Evolutionary conservation across 2,113 vertebrate species (phyloP), one percentile per base, ranked within the genome.

Genomic region (Heterotis niloticus): DNA sequence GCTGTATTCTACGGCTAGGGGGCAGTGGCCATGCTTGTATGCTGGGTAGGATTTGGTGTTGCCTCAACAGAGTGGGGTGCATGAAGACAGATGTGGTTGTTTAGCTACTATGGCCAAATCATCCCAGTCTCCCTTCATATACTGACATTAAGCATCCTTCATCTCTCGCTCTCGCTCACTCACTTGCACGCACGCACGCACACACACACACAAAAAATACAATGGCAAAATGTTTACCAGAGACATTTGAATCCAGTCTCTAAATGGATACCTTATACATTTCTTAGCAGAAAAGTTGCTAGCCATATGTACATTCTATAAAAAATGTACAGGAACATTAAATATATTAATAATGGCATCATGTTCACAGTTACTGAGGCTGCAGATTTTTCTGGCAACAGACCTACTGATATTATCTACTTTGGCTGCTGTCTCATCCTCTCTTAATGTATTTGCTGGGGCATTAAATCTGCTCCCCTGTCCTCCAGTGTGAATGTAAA

Each of bases 21-120:
- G 78, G 78, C 70, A 74, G 69, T 57, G 68, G 44, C n/a, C 60
- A 20, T 69, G 59, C 62, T 60, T 62, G 24, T 57, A 56, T 79
- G 68, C 34, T 62, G 20, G 20, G 20, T 24, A 34, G 14, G 17
- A 51, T 79, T n/a, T 69, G 54, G 57, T 20, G 1, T 74, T 51
- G 57, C 59, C 52, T 57, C 28, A 28, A 13, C 26, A 34, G 20
- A 28, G 67, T 52, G 23, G 65, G 76, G 28, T 74, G 78, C 67
- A 67, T 86, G 81, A 84, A 86, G 86, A 86, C 83, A 85, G 87
- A 84, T 44, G 28, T 77, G 11, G 80, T 83, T 81, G 71, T 78
- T 80, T 72, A 28, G 64, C 78, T 83, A 78, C 81, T 80, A 23
- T 67, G 77, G 81, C 64, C 78, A 75, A 84, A 44, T 34, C 18